Conservation (phyloP, 2,113 vertebrate genomes). For the Tautogolabrus adspersus region DNA sequence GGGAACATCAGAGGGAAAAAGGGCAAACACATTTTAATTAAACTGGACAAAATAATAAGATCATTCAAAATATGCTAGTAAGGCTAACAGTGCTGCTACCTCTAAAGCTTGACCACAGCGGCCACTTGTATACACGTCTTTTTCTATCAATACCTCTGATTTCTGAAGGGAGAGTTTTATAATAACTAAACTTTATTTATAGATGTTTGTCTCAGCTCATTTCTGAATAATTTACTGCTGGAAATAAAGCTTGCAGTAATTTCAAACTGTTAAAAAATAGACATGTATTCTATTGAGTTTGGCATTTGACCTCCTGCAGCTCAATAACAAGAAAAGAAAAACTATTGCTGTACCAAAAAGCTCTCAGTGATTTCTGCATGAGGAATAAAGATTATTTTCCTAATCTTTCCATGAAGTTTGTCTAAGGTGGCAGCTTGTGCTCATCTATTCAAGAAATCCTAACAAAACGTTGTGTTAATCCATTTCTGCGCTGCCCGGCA, state of each 20-base stretch:
- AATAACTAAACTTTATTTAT: too few relatives aligned
- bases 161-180: too few relatives aligned
- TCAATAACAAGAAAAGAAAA: background rate
- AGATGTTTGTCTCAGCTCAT: background rate
- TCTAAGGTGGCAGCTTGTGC: constrained; percentile 38
- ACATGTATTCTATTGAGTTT: background rate
- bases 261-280: background rate
- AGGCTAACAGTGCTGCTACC: too few relatives aligned
- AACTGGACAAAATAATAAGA: too few relatives aligned
- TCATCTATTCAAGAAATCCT: constrained; percentile 20
- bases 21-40: too few relatives aligned
- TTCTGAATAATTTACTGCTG: background rate
- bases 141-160: too few relatives aligned
- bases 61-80: too few relatives aligned
- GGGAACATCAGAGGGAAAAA: too few relatives aligned
- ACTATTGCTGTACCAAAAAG: background rate
- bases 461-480: constrained; percentile 50
- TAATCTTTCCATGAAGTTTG: constrained; percentile 29
- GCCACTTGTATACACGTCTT: too few relatives aligned
- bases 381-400: background rate
- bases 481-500: constrained; percentile 22
- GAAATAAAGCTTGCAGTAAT: background rate
- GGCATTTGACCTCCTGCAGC: constrained; percentile 24
- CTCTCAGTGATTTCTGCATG: background rate
- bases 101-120: too few relatives aligned